Conservation (phyloP, 2,113 vertebrate species). For the Scophthalmus maximus region DNA sequence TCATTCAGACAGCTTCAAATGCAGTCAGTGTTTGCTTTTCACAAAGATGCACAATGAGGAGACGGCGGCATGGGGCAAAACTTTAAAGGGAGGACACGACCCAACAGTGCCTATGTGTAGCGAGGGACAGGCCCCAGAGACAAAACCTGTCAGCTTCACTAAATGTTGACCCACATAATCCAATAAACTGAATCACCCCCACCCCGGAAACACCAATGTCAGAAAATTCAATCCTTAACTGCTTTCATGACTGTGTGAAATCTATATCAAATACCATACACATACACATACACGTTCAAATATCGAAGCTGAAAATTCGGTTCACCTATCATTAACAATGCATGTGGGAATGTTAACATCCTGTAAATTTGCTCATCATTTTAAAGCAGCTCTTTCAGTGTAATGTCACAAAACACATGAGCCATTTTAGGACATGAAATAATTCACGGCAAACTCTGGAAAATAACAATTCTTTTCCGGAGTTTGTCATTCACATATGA, state of each 20-base stretch:
- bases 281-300: not conserved
- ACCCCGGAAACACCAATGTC: slow-evolving; percentile 7
- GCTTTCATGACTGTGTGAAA: slow-evolving; percentile 17
- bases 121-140: slow-evolving; percentile 1
- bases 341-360: too few species aligned
- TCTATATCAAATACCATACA: not conserved
- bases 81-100: not conserved
- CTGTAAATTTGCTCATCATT: too few species aligned
- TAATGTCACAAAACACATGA: too few species aligned
- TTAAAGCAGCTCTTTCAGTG: too few species aligned
- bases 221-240: slow-evolving; percentile 2
- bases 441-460: too few species aligned
- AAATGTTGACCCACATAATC: slow-evolving; percentile 34
- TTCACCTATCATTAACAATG: too few species aligned
- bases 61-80: not conserved
- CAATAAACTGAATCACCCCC: slow-evolving; percentile 19
- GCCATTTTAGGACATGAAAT: too few species aligned
- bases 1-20: not conserved
- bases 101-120: not conserved
- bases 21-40: not conserved
- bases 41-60: not conserved
- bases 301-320: not conserved
- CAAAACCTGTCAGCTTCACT: slow-evolving; percentile 17
- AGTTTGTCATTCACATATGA: too few species aligned
- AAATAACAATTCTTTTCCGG: too few species aligned